Evolutionary conservation across 2,888 invertebrate species (phyloP).

Genomic region (Synanthedon formicaeformis): DNA sequence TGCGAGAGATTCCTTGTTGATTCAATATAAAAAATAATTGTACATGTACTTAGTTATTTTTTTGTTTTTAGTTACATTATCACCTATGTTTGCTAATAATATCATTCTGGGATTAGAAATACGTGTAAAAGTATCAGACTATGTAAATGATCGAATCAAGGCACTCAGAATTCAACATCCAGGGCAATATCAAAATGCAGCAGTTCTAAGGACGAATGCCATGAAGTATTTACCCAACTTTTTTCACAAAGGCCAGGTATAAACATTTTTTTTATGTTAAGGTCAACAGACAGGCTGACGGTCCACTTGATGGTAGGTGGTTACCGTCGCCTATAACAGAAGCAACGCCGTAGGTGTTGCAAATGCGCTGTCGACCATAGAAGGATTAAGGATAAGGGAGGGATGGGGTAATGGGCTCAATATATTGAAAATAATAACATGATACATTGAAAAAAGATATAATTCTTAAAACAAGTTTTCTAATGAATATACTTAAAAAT

Average conservation of each 20-base stretch:
- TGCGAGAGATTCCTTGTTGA: too few species aligned
- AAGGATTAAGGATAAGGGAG: too few species aligned
- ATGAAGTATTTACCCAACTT: slow-evolving; percentile 99
- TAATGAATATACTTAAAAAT: not conserved
- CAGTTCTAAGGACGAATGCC: slow-evolving; percentile 95
- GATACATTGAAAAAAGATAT: not conserved
- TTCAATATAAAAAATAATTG: too few species aligned
- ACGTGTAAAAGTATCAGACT: slow-evolving; percentile 97
- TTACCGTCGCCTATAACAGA: too few species aligned
- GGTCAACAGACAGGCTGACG: too few species aligned
- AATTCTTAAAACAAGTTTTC: not conserved
- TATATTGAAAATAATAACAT: too few species aligned
- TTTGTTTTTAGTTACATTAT: slow-evolving; percentile 79
- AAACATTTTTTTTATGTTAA: not conserved
- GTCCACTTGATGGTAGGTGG: too few species aligned
- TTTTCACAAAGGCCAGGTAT: slow-evolving; percentile 92
- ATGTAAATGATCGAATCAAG: slow-evolving; percentile 93
- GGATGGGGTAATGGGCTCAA: too few species aligned
- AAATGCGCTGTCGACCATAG: too few species aligned
- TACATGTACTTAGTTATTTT: not conserved
- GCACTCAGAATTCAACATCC: slow-evolving; percentile 84
- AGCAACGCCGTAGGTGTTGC: too few species aligned
- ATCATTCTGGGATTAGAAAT: slow-evolving; percentile 97
- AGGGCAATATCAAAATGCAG: slow-evolving; percentile 89
- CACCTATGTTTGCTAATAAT: slow-evolving; percentile 89